Evolutionary conservation across 1,140 invertebrate species (phyloP).

Genomic region (Latrodectus geometricus): DNA sequence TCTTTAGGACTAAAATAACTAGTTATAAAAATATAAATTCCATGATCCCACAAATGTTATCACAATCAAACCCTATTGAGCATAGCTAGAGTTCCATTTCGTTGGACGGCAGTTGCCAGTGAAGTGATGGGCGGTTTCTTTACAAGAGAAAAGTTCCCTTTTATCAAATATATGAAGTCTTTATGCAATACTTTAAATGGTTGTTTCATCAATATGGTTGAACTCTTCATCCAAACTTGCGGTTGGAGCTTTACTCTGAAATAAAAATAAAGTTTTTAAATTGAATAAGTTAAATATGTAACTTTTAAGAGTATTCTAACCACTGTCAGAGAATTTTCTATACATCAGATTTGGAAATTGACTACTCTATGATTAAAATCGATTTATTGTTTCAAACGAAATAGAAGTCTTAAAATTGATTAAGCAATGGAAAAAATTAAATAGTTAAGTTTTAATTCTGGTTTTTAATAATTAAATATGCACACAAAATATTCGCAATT

Average conservation of each 20-base stretch:
- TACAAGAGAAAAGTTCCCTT: constrained; percentile 1
- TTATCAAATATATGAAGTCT: constrained; percentile 19
- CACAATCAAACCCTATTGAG: constrained; percentile 34
- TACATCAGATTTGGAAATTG: too few relatives aligned
- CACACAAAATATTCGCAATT: too few relatives aligned
- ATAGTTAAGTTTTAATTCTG: too few relatives aligned
- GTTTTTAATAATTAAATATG: too few relatives aligned
- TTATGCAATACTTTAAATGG: neutral
- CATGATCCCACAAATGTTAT: constrained; percentile 11
- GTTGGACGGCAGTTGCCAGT: constrained; percentile 5
- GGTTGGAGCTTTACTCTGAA: constrained; percentile 57
- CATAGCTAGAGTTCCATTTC: constrained; percentile 10
- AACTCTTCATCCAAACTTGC: constrained; percentile 46
- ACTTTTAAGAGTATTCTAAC: neutral
- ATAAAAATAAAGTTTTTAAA: neutral
- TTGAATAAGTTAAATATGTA: neutral
- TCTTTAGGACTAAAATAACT: neutral
- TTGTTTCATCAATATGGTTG: constrained; percentile 55
- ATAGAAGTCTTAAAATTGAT: too few relatives aligned
- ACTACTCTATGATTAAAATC: too few relatives aligned
- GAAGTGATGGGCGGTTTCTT: constrained; percentile 19
- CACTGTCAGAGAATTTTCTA: too few relatives aligned
- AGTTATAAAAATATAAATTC: neutral
- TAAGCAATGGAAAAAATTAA: too few relatives aligned
- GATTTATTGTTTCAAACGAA: too few relatives aligned